Base-by-base conservation (phyloP, 30 jellyfish, hydroid and myxozoan genomes). In the Nemopilema nomurai region DNA sequence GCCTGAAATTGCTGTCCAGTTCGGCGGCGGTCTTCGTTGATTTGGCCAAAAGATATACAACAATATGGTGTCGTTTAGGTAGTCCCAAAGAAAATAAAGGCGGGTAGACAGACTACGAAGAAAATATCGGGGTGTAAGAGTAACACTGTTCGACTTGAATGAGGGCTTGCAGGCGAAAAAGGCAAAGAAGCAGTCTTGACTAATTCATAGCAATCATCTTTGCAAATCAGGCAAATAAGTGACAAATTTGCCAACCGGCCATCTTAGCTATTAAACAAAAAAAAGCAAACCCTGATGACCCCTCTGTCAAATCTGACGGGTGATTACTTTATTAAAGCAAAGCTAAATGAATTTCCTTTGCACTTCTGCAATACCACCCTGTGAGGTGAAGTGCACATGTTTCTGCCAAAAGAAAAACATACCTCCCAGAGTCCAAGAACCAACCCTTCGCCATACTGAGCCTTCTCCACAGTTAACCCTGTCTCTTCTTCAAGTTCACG, bases 401-500 rank as follows among this genome's bases (percentile, higher is more conserved):
- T 41, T 41, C 13, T 13, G 6, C 57, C 13, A 3, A 13, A 41
- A 41, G 13, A 13, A 13, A 3, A 6, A 33, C 71, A 0, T 68
- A 87, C 90, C 88, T 78, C 96, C 87, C 87, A 77, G 18, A 85
- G 76, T 1, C 94, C 85, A 30, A 85, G 83, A 21, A 72, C 94
- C 30, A 74, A 52, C 28, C 94, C 85, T 74, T 75, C 80, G 22
- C 81, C 80, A 63, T 85, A 85, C 28, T 85, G 88, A 18, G 80
- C 83, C 51, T 75, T 71, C 8, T 74, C 77, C 17, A 85, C 83
- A 22, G 88, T 25, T 26, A 88, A 70, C 1, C 96, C 96, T n/a
- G 92, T 81, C 41, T 88, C 96, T 72, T 88, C 96, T 62, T 73
- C 77, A 22, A 88, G 81, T 52, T 88, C 96, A n/a, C 96, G 82